Conservation (phyloP, 2,888 invertebrate species). For the Allophyes oxyacanthae region DNA sequence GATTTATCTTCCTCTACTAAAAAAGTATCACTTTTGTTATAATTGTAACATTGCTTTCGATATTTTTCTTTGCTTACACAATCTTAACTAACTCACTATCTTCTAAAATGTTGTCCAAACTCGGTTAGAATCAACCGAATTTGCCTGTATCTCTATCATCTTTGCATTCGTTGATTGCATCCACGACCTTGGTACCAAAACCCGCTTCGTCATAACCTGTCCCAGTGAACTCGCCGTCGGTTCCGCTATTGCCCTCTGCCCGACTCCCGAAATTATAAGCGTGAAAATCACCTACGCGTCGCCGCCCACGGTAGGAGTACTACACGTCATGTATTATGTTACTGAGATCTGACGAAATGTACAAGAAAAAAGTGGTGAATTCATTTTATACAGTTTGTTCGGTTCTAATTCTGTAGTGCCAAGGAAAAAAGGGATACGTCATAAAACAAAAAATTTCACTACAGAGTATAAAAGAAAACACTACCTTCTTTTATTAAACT, state of each 20-base stretch:
- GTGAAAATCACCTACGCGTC: constrained; percentile 76
- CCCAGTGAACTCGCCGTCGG: constrained; percentile 64
- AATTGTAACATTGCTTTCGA: no score
- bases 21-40: no score
- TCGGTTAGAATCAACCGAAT: constrained; percentile 10
- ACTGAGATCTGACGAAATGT: constrained; percentile 27
- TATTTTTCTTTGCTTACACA: not conserved
- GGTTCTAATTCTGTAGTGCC: no score
- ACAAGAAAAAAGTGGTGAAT: not conserved
- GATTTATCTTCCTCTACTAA: no score
- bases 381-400: not conserved
- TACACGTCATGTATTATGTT: constrained; percentile 53
- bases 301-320: constrained; percentile 58
- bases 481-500: no score
- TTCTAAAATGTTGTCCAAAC: no score
- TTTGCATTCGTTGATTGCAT: constrained; percentile 60
- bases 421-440: no score
- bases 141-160: constrained; percentile 32
- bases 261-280: constrained; percentile 71
- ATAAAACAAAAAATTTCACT: no score
- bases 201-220: constrained; percentile 56
- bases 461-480: no score
- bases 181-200: constrained; percentile 58
- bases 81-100: no score
- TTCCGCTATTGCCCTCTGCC: constrained; percentile 66